Evolutionary conservation across 2,113 vertebrate species (phyloP).

Genomic region (Scomber colias): DNA sequence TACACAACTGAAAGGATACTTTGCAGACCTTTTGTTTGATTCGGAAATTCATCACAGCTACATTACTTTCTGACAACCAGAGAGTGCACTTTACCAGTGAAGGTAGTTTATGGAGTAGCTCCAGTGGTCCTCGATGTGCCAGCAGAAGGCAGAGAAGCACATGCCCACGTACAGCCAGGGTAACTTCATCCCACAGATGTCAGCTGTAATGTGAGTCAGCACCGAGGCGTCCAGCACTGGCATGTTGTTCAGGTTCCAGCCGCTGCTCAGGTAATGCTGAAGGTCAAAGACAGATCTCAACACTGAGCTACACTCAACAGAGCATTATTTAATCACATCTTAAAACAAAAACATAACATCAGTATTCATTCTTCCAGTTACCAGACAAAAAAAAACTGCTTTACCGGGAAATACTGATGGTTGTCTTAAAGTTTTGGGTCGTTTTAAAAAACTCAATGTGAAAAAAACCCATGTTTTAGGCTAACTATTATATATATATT

Average conservation of each 20-base stretch:
- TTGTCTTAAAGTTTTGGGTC: too few relatives aligned
- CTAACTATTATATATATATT: too few relatives aligned
- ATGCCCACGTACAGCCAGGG: conserved; percentile 99
- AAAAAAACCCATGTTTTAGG: too few relatives aligned
- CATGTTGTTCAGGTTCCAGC: conserved; percentile 99
- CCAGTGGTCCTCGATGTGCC: conserved; percentile 99
- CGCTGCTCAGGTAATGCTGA: conserved; percentile 94
- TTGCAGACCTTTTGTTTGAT: not conserved
- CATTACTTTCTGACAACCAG: not conserved
- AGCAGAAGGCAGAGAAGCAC: conserved; percentile 99
- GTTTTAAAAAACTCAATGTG: too few relatives aligned
- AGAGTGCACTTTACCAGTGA: conserved; percentile 88
- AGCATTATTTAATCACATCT: not conserved
- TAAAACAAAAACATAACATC: not conserved
- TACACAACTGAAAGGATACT: not conserved
- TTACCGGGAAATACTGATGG: too few relatives aligned
- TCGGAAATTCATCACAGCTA: not conserved
- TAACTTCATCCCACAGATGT: conserved; percentile 99
- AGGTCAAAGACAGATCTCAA: conserved; percentile 49
- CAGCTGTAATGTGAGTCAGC: conserved; percentile 95
- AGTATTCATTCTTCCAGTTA: not conserved
- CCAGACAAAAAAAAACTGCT: not conserved
- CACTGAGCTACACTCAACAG: conserved; percentile 15
- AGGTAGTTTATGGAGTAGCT: conserved; percentile 99
- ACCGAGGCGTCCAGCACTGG: conserved; percentile 97